Percentiles rank a stretch among this genome's conserved stretches.
Conservation (phyloP, 2,888 invertebrate species). For the Caenorhabditis sinica region DNA sequence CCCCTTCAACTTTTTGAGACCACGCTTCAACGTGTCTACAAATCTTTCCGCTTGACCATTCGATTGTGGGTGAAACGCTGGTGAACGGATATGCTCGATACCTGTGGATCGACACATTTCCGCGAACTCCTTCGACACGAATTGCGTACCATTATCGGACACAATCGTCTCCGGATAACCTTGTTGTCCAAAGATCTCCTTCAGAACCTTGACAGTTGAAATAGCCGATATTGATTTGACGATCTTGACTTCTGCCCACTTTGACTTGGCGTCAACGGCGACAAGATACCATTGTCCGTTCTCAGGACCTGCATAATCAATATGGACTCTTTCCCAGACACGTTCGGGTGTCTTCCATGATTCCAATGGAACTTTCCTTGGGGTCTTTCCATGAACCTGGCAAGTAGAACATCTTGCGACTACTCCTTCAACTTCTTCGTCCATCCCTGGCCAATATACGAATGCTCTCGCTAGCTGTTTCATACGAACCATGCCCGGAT, state of each 20-base stretch:
- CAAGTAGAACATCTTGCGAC: conserved; percentile 71
- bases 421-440: not conserved
- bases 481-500: no score
- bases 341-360: not conserved
- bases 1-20: no score
- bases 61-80: conserved; percentile 9
- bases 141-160: no score
- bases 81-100: conserved; percentile 1
- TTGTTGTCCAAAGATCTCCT: not conserved
- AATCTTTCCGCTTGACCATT: no score
- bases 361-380: conserved; percentile 42
- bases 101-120: conserved; percentile 8
- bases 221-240: not conserved
- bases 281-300: no score
- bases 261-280: no score
- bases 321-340: not conserved
- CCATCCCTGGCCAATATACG: not conserved
- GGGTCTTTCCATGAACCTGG: conserved; percentile 45
- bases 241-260: no score
- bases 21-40: no score
- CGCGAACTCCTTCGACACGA: not conserved
- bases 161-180: not conserved
- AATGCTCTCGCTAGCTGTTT: no score
- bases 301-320: no score
- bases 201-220: not conserved